These are phyloP conservation scores for Dilophus febrilis DNA, from an alignment of 2,888 invertebrate species.

Conservation along the genomic window DNA sequence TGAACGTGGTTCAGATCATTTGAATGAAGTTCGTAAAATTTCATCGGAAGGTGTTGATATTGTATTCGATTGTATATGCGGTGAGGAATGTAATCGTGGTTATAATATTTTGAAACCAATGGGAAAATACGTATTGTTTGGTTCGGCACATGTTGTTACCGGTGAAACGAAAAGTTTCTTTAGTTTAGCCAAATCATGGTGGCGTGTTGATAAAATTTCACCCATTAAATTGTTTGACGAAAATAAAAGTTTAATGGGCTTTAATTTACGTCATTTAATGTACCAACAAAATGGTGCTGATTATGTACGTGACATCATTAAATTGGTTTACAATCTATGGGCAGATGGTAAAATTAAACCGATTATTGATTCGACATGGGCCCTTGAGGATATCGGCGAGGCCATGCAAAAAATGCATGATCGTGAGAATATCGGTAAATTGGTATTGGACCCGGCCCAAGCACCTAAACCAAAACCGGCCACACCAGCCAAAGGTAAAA, in stretches of 20 bases:
- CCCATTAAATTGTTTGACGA: slow-evolving; percentile 79
- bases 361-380: slow-evolving; percentile 70
- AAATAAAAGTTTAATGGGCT: slow-evolving; percentile 66
- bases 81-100: slow-evolving; percentile 75
- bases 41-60: slow-evolving; percentile 68
- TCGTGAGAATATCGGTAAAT: slow-evolving; percentile 77
- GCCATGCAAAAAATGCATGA: slow-evolving; percentile 90
- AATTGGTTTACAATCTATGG: slow-evolving; percentile 59
- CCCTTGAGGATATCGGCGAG: slow-evolving; percentile 72
- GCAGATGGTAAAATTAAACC: slow-evolving; percentile 64
- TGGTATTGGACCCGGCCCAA: slow-evolving; percentile 63
- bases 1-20: slow-evolving; percentile 67
- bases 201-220: slow-evolving; percentile 83
- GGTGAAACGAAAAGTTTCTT: slow-evolving; percentile 85
- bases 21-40: slow-evolving; percentile 61
- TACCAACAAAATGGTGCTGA: slow-evolving; percentile 58
- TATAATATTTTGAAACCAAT: slow-evolving; percentile 69
- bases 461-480: slow-evolving; percentile 67
- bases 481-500: slow-evolving; percentile 58
- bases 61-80: slow-evolving; percentile 74
- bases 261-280: slow-evolving; percentile 68
- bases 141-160: slow-evolving; percentile 74
- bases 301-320: slow-evolving; percentile 51
- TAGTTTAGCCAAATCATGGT: slow-evolving; percentile 81
- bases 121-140: slow-evolving; percentile 77